These are phyloP conservation scores for Frieseomelitta varia DNA, from an alignment of 1,140 invertebrate genomes.

Conservation along the genomic window DNA sequence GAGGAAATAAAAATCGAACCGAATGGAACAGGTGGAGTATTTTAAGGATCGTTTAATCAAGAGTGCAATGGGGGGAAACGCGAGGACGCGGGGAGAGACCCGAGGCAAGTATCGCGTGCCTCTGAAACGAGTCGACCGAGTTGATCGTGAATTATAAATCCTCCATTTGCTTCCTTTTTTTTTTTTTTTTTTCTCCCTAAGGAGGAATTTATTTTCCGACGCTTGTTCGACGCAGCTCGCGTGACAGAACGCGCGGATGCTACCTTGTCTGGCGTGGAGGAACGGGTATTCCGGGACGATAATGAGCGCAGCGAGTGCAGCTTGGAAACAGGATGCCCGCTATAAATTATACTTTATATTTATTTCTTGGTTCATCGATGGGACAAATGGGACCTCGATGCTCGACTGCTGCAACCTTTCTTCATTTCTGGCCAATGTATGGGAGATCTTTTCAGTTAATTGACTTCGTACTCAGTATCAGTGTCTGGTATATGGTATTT, in stretches of 20 bases:
- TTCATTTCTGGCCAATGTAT: not conserved
- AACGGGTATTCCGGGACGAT: constrained; percentile 42
- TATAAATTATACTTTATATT: constrained; percentile 55
- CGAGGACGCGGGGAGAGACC: not conserved
- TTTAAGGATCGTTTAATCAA: not conserved
- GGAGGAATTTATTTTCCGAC: constrained; percentile 4
- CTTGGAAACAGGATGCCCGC: constrained; percentile 7
- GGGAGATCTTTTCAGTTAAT: too few relatives aligned
- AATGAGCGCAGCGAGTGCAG: constrained; percentile 44
- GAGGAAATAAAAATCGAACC: not conserved
- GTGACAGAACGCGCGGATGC: constrained; percentile 10
- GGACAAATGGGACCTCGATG: constrained; percentile 16
- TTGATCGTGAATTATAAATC: constrained; percentile 25
- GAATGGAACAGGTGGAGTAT: not conserved
- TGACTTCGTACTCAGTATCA: too few relatives aligned
- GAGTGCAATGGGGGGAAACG: too few relatives aligned
- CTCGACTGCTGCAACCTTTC: not conserved
- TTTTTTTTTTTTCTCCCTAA: not conserved
- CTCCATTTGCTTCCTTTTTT: not conserved
- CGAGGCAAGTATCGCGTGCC: not conserved
- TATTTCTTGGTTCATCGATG: constrained; percentile 29
- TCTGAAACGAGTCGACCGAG: too few relatives aligned
- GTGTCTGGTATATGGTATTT: too few relatives aligned
- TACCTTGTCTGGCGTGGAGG: constrained; percentile 28
- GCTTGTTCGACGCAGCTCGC: constrained; percentile 9